Evolutionary conservation across 2,113 vertebrate species (phyloP).

Genomic region (Brachyhypopomus gauderio): DNA sequence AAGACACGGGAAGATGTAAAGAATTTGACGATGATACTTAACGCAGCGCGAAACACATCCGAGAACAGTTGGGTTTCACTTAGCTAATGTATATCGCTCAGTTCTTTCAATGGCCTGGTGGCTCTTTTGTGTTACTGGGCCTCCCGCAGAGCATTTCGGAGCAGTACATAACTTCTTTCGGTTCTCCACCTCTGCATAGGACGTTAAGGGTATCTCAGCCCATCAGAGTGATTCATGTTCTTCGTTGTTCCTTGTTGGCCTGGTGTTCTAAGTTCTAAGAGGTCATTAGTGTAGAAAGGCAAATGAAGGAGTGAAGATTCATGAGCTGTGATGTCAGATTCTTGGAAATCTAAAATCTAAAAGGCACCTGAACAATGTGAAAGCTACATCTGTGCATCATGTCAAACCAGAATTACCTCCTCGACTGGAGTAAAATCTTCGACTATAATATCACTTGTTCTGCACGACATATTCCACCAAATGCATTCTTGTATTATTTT

Average conservation of each 20-base stretch:
- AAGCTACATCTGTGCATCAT: neutral
- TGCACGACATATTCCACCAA: neutral
- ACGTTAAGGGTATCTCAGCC: neutral
- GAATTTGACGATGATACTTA: no score
- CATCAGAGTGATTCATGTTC: neutral
- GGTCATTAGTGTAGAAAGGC: neutral
- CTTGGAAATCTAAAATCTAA: constrained; percentile 1
- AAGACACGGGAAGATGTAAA: no score
- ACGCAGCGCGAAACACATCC: no score
- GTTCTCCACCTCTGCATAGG: neutral
- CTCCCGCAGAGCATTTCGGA: neutral
- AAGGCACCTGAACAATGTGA: neutral
- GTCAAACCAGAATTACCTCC: neutral
- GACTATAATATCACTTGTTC: no score
- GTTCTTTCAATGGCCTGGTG: neutral
- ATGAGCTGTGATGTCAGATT: neutral
- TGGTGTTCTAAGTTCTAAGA: neutral
- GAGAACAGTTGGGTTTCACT: neutral
- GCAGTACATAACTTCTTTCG: neutral
- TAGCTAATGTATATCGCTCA: neutral
- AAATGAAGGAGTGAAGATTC: neutral
- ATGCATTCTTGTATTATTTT: neutral
- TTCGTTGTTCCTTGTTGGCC: neutral
- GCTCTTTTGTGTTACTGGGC: neutral
- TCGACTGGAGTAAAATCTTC: neutral